Evolutionary conservation across 2,113 vertebrate genomes (phyloP).

Genomic region (Corvus hawaiiensis): DNA sequence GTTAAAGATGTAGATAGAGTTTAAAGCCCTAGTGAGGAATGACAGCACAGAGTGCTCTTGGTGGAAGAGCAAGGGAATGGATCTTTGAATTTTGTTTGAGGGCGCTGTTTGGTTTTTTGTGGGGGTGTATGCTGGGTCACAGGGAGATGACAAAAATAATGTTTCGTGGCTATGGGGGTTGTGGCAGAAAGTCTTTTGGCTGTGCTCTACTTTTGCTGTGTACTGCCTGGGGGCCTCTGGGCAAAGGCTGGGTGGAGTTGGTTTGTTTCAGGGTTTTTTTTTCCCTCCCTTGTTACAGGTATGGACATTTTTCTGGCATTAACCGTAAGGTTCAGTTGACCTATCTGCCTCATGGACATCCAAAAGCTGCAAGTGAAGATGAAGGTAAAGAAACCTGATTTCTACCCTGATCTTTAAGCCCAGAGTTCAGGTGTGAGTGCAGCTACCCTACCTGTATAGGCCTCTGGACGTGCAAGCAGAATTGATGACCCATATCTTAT

Average conservation of each 20-base stretch:
- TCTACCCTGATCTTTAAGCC: not conserved
- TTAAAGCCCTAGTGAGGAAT: not conserved
- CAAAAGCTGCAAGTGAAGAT: conserved; percentile 89
- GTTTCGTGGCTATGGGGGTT: not conserved
- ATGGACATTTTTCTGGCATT: conserved; percentile 98
- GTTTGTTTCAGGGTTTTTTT: not conserved
- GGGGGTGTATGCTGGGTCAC: not conserved
- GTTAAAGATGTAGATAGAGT: not conserved
- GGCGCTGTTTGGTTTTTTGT: not conserved
- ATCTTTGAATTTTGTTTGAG: not conserved
- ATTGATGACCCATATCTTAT: not conserved
- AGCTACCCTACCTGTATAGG: not conserved
- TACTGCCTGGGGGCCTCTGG: not conserved
- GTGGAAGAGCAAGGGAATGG: not conserved
- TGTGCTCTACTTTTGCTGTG: not conserved
- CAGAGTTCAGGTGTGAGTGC: not conserved
- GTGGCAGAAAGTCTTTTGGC: not conserved
- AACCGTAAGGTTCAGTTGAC: conserved; percentile 97
- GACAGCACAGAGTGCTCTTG: not conserved
- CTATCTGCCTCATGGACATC: conserved; percentile 90
- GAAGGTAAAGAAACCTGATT: conserved; percentile 77
- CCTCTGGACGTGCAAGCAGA: not conserved
- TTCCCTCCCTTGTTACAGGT: conserved; percentile 73
- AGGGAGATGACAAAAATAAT: not conserved
- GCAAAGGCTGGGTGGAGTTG: not conserved